A percentile compares a stretch with the other conserved stretches of the same genome.
Conservation (phyloP, 2,888 invertebrate genomes). For the Drosophila peninsularis region DNA sequence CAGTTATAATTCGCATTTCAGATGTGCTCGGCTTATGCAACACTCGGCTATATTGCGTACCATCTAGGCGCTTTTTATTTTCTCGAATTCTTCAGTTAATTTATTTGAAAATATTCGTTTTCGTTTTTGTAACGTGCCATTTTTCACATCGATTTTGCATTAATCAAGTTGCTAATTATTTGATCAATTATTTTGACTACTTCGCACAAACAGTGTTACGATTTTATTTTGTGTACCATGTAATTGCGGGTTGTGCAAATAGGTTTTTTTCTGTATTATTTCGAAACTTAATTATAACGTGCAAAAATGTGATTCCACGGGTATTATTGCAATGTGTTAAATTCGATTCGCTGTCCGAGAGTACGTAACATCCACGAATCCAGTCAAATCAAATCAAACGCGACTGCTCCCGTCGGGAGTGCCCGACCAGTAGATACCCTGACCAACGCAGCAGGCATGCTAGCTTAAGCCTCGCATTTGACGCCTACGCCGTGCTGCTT, state of each 20-base stretch:
- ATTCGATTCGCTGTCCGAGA: constrained; percentile 46
- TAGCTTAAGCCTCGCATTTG: background rate
- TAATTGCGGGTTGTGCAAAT: constrained; percentile 35
- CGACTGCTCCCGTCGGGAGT: background rate
- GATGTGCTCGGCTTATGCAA: background rate
- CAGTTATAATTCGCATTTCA: background rate
- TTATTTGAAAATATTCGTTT: constrained; percentile 5
- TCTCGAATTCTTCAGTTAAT: background rate
- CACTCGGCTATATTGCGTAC: background rate
- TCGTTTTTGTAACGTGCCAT: constrained; percentile 31
- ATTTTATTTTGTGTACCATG: constrained; percentile 17
- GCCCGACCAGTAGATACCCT: background rate
- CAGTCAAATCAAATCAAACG: constrained; percentile 8
- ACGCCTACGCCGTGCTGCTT: background rate
- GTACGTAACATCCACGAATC: constrained; percentile 39
- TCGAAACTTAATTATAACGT: constrained; percentile 65
- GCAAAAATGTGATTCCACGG: constrained; percentile 65
- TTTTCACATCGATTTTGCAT: constrained; percentile 55
- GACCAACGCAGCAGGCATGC: background rate
- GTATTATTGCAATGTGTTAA: constrained; percentile 48
- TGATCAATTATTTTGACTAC: constrained; percentile 45
- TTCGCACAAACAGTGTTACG: constrained; percentile 27
- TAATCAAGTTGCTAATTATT: constrained; percentile 43
- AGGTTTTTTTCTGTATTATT: constrained; percentile 18
- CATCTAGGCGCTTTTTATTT: background rate